These are phyloP conservation scores for Proales similis DNA, from an alignment of 1,140 invertebrate genomes.

Conservation along the genomic window DNA sequence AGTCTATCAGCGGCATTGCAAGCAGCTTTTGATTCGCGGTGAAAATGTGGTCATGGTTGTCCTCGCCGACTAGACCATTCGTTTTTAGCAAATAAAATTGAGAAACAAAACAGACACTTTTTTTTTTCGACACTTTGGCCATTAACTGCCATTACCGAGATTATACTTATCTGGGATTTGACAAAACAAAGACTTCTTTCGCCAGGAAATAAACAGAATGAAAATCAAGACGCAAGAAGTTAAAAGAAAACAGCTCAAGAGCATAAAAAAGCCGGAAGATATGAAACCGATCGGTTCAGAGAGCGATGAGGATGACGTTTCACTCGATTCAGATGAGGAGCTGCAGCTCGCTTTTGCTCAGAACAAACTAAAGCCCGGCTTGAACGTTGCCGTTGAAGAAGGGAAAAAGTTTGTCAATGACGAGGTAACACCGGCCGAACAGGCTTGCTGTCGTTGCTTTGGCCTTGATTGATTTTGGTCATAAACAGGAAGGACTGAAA, in stretches of 20 bases:
- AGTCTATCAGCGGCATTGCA: slow-evolving; percentile 64
- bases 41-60: slow-evolving; percentile 68
- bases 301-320: slow-evolving; percentile 37
- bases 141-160: slow-evolving; percentile 17
- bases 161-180: slow-evolving; percentile 7
- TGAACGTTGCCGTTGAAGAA: slow-evolving; percentile 1
- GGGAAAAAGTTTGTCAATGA: slow-evolving; percentile 26
- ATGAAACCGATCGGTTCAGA: slow-evolving; percentile 2
- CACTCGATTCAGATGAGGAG: slow-evolving; percentile 33
- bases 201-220: slow-evolving; percentile 19
- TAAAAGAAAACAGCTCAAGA: slow-evolving; percentile 26
- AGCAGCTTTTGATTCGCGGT: slow-evolving; percentile 71
- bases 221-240: slow-evolving; percentile 37
- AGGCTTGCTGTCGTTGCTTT: not conserved
- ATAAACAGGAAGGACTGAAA: slow-evolving; percentile 14
- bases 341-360: slow-evolving; percentile 19
- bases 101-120: not conserved
- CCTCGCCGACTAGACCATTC: too few species aligned
- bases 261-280: slow-evolving; percentile 16
- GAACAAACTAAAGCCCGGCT: slow-evolving; percentile 4
- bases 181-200: too few species aligned
- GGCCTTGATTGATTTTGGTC: slow-evolving; percentile 2
- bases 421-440: not conserved
- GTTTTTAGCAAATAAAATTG: too few species aligned
- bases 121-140: not conserved